These are phyloP conservation scores for Nomia melanderi DNA, from an alignment of 1,140 invertebrate genomes.

Conservation along the genomic window DNA sequence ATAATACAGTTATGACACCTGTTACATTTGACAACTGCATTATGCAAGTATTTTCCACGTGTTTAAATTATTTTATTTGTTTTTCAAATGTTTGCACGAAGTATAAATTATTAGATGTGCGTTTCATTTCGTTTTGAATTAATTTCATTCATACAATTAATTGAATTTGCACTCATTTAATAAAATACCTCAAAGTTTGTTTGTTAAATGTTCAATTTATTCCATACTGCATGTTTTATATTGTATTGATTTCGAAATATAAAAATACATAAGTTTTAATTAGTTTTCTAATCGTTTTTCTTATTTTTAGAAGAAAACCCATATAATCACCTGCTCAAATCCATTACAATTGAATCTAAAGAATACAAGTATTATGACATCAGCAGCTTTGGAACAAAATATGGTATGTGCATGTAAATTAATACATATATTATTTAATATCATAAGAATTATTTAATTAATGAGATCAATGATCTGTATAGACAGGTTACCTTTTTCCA, in stretches of 20 bases:
- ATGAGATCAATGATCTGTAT: constrained; percentile 53
- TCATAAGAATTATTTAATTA: constrained; percentile 19
- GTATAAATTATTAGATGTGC: neutral
- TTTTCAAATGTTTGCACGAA: neutral
- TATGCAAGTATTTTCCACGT: neutral
- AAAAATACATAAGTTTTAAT: neutral
- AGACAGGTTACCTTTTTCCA: constrained; percentile 95
- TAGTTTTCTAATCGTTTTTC: constrained; percentile 22
- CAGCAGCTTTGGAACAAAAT: constrained; percentile 85
- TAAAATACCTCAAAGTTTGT: too few species aligned
- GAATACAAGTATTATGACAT: constrained; percentile 90
- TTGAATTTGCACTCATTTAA: too few species aligned
- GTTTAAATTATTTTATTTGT: constrained; percentile 2
- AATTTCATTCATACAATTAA: constrained; percentile 6
- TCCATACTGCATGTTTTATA: too few species aligned
- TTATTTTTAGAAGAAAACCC: constrained; percentile 85
- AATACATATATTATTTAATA: neutral
- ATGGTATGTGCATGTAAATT: constrained; percentile 83
- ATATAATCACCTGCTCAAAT: constrained; percentile 86
- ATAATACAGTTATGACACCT: constrained; percentile 37
- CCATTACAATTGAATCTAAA: constrained; percentile 84
- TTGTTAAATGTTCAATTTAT: neutral
- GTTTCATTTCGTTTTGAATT: neutral
- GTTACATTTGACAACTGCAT: constrained; percentile 44
- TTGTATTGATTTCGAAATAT: too few species aligned